Base-by-base conservation (phyloP, 2,888 invertebrate genomes). In the Agriotes lineatus region DNA sequence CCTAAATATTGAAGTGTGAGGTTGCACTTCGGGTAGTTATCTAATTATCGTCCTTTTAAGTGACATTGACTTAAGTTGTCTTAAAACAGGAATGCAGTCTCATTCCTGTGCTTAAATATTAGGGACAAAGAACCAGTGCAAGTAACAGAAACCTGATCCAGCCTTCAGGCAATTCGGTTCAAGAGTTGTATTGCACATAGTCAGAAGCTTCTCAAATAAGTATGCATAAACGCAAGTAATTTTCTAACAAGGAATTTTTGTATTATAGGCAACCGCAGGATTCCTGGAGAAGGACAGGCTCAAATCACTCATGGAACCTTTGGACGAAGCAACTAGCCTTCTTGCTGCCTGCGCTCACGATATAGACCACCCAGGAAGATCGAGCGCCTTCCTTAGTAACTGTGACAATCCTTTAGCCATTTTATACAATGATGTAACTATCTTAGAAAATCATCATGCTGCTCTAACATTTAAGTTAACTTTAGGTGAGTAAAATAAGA, bases 361-460 rank as follows among this genome's bases (percentile, higher is more conserved):
- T 86, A 90, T 99, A 66, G 98, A 97, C 86, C 99, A 99, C 89
- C 99, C 99, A 0, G 99, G 98, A 57, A 92, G 94, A 76, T 97
- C 97, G 6, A 95, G 90, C 73, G 91, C 91, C 54, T 99, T 97
- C 87, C 90, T 99, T 42, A 95, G 96, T 86, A 99, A 99, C 86
- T 91, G 96, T 65, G 91, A 93, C 75, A 94, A 93, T 85, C 91
- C 94, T 16, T 88, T 99, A 77, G 97, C 99, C 37, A 89, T 98
- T 69, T 88, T 99, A 50, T 99, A 99, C 86, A 99, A 99, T 85
- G 99, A 99, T 85, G 87, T 96, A 82, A 92, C 94, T 77, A 97
- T 99, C 67, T 88, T 99, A 74, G 99, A 99, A 86, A 96, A 94
- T 61, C 99, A 99, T 83, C 99, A 99, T 83, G 94, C 96, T 7